Evolutionary conservation across 2,888 invertebrate genomes (phyloP), one percentile per base, ranked within the genome.

Genomic region (Erebia ligea): DNA sequence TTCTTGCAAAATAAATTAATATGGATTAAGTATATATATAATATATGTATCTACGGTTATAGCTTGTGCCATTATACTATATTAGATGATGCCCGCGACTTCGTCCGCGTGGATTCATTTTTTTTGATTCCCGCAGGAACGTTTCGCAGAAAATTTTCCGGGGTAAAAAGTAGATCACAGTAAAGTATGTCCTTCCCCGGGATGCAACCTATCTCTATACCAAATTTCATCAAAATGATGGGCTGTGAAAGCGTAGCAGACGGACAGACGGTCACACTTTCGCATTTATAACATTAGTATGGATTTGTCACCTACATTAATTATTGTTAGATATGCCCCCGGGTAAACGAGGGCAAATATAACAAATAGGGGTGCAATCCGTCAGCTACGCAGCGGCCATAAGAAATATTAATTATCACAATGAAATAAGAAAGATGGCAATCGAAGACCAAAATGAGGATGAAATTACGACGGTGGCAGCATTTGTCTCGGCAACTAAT

Each of bases 401-500:
- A 82, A 85, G 83, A 78, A 84, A 85, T 88, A 91, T 91, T 91
- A 91, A 92, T 92, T 91, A 89, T 82, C 82, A 85, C 88, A 89
- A 91, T 89, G 90, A 89, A 91, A 90, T 89, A 90, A 87, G 89
- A 89, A 89, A 86, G 82, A 84, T 84, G 81, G 83, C 88, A 86
- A 90, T 90, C 86, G 89, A 86, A 82, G 85, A 77, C 74, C 78
- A 79, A 82, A 87, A 89, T 89, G 85, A 88, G 88, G 86, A 84
- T 80, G 84, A 84, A 86, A 90, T 90, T 89, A 89, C 88, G 85
- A 86, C 83, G 80, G 82, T 78, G 84, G 85, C 86, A 85, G 87
- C 91, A 91, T 92, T 92, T 90, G 90, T 92, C 88, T 86, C 88
- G 84, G 85, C 85, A 86, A 91, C 91, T 92, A 93, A 93, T 93